These are phyloP conservation scores for Geotrypetes seraphini DNA, from an alignment of 2,797 vertebrate species.

Conservation along the genomic window DNA sequence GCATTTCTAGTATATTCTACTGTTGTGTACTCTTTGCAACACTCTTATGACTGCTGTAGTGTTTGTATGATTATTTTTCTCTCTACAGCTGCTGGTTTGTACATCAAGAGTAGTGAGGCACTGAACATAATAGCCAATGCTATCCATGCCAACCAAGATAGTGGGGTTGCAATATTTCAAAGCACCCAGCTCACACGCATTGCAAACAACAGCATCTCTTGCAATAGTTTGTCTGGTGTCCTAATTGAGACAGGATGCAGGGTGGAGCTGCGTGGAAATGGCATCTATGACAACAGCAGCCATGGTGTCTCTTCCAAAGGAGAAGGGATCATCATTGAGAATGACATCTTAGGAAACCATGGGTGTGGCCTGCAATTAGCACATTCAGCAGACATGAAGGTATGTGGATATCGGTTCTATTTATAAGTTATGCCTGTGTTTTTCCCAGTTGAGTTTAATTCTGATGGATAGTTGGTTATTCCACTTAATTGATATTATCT, in stretches of 20 bases:
- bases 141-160: constrained; percentile 63
- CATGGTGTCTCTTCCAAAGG: constrained; percentile 70
- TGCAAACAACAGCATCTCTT: constrained; percentile 73
- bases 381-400: constrained; percentile 72
- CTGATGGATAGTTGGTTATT: too few species aligned
- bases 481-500: too few species aligned
- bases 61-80: too few species aligned
- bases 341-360: constrained; percentile 74
- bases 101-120: constrained; percentile 77
- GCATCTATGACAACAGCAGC: constrained; percentile 75
- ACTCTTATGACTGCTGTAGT: too few species aligned
- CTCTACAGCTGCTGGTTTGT: constrained; percentile 71
- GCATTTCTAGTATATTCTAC: too few species aligned
- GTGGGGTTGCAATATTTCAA: constrained; percentile 70
- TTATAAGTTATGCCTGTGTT: too few species aligned
- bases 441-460: too few species aligned
- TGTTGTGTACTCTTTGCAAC: too few species aligned
- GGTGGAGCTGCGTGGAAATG: constrained; percentile 78
- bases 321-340: constrained; percentile 70
- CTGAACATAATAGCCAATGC: constrained; percentile 73
- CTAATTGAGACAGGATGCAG: constrained; percentile 69
- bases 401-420: too few species aligned
- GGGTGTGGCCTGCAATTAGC: constrained; percentile 68
- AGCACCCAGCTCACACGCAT: constrained; percentile 73
- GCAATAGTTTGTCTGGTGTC: constrained; percentile 67